A percentile compares a stretch with the other conserved stretches of the same genome.
These are phyloP conservation scores for Syngnathus floridae DNA, from an alignment of 2,113 vertebrate species.

Conservation along the genomic window DNA sequence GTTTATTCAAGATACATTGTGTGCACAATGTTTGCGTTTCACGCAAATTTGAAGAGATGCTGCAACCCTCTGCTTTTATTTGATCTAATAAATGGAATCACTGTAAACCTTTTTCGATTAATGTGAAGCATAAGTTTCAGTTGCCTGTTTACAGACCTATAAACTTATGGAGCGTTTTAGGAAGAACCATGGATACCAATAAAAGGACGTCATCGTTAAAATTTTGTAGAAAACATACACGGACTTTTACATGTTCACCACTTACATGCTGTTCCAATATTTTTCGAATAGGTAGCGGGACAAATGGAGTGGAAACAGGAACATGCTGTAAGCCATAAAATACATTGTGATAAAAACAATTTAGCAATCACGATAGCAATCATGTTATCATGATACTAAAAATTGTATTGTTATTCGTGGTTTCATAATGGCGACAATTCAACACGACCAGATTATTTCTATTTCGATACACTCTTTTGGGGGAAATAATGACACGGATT, in stretches of 20 bases:
- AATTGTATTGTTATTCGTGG: neutral
- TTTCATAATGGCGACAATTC: neutral
- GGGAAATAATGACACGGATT: neutral
- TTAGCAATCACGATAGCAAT: too few species aligned
- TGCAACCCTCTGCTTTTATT: constrained; percentile 5
- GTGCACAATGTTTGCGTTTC: constrained; percentile 11
- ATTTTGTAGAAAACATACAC: too few species aligned
- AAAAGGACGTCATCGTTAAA: too few species aligned
- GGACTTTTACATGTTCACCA: too few species aligned
- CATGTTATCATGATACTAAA: neutral
- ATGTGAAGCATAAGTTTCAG: neutral
- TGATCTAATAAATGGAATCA: neutral
- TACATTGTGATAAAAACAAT: too few species aligned
- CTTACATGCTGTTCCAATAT: too few species aligned
- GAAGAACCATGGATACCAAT: too few species aligned
- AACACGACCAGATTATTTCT: neutral
- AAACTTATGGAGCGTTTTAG: neutral
- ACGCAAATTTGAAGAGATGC: neutral
- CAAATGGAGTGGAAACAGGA: too few species aligned
- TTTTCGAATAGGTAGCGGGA: too few species aligned
- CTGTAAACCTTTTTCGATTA: neutral
- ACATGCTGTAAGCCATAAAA: too few species aligned
- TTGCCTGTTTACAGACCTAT: neutral
- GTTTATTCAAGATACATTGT: constrained; percentile 32
- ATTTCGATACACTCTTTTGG: neutral